Base-by-base conservation (phyloP, 2,888 invertebrate species). In the Zhuqinia jingwanae region DNA sequence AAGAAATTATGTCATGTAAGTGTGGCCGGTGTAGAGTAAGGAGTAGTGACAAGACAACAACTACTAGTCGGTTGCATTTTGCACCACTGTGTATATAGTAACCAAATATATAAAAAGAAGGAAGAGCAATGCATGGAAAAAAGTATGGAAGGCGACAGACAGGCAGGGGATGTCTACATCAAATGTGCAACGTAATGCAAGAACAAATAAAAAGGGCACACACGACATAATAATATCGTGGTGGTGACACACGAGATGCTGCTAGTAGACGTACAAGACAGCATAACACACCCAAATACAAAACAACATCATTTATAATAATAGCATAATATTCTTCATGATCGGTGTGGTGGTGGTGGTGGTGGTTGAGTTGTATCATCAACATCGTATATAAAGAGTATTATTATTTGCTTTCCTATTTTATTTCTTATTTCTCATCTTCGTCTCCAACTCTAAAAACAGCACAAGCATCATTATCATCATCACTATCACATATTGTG, bases 101-200 rank as follows among this genome's bases (percentile, higher is more conserved):
- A 20, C 25, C 22, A 27, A 60, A 13, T 25, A 60, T 60, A 13
- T 25, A 8, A 47, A 13, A 50, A n/a, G n/a, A 2, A 47, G 27
- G 27, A 47, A 25, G n/a, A 47, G 15, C 17, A n/a, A 15, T 25
- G 30, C 63, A 63, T 30, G 63, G 30, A 63, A 63, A 70, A 15
- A 73, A 25, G 25, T 20, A 60, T n/a, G 11, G 58, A 58, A 22
- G 58, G 13, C 20, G 47, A 70, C 27, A 50, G 11, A 17, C 53
- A 30, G n/a, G 15, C 75, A 27, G 30, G n/a, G 75, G 30, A 75
- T 36, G 75, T 75, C 15, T 30, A 56, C 13, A 17, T 75, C 53
- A 30, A 75, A 75, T 36, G 75, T 75, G 75, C 75, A 75, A 20
- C 56, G 75, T 75, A 53, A 17, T 75, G 75, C 53, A 36, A 75